These are phyloP conservation scores for Podargus strigoides DNA, from an alignment of 2,797 vertebrate species.

Conservation along the genomic window DNA sequence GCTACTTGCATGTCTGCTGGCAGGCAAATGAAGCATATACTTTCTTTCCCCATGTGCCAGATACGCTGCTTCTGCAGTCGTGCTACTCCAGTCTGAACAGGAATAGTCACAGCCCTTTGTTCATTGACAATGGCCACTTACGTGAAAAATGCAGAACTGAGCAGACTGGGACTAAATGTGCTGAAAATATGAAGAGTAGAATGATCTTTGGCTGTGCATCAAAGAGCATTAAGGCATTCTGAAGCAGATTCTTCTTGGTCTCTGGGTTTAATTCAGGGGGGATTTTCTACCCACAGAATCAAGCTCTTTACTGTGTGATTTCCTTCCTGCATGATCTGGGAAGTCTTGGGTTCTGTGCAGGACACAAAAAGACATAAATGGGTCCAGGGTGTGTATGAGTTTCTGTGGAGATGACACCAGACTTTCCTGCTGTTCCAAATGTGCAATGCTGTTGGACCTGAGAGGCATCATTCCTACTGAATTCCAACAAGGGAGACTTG, in stretches of 20 bases:
- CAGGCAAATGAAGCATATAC: neutral
- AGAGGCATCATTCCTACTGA: neutral
- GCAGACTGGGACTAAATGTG: slow-evolving; percentile 4
- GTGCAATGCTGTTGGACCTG: neutral
- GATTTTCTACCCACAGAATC: slow-evolving; percentile 42
- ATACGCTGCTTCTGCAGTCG: neutral
- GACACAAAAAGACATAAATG: neutral
- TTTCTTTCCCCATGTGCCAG: neutral
- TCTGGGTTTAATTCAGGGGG: slow-evolving; percentile 32
- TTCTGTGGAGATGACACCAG: slow-evolving; percentile 11
- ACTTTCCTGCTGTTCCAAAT: neutral
- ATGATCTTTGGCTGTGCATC: slow-evolving; percentile 42
- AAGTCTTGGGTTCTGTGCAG: neutral
- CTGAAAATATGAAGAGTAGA: slow-evolving; percentile 27
- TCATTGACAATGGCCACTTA: neutral
- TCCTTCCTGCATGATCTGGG: neutral
- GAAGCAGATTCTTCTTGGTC: slow-evolving; percentile 31
- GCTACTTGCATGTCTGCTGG: neutral
- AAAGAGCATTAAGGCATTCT: slow-evolving; percentile 33
- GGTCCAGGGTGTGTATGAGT: neutral
- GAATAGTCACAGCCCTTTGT: neutral
- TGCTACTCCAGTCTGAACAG: neutral
- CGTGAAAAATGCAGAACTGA: slow-evolving; percentile 32
- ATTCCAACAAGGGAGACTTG: neutral
- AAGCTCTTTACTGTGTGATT: neutral